A percentile compares a stretch with the other conserved stretches of the same genome.
phyloP scores from a whole-genome alignment of 2,113 vertebrate species.

The Neomonachus schauinslandi region DNA sequence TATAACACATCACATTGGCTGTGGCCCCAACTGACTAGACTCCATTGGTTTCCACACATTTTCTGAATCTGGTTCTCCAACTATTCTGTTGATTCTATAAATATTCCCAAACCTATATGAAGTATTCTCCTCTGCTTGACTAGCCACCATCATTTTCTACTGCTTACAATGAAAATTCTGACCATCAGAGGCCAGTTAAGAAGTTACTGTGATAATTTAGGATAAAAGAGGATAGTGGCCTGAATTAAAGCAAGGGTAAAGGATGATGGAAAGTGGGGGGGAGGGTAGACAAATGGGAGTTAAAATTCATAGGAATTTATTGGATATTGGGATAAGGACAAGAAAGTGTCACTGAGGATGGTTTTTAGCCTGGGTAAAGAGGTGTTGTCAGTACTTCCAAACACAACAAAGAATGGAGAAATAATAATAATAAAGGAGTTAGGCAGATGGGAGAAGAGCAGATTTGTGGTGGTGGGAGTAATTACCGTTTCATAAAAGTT shows the following conservation, averaged over 20 bases:
- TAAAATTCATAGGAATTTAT: not conserved
- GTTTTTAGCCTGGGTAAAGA: not conserved
- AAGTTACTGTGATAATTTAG: not conserved
- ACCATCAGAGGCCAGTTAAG: not conserved
- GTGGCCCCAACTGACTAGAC: not conserved
- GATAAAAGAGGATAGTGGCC: not conserved
- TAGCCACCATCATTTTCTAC: not conserved
- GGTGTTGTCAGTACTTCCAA: not conserved
- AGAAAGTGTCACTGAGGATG: not conserved
- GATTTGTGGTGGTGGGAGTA: not conserved
- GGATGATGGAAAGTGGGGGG: not conserved
- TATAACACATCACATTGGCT: not conserved
- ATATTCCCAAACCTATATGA: not conserved
- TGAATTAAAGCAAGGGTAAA: not conserved
- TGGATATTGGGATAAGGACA: not conserved
- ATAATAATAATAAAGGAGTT: not conserved
- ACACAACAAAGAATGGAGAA: not conserved
- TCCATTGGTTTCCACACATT: not conserved
- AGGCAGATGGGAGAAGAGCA: not conserved
- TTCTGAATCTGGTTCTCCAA: not conserved
- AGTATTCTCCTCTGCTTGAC: not conserved
- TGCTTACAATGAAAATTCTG: not conserved
- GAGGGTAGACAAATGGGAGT: not conserved
- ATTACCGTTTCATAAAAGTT: conserved; percentile 45
- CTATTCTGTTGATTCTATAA: not conserved